Conservation (phyloP, 2,113 vertebrate species). For the Vulpes vulpes region DNA sequence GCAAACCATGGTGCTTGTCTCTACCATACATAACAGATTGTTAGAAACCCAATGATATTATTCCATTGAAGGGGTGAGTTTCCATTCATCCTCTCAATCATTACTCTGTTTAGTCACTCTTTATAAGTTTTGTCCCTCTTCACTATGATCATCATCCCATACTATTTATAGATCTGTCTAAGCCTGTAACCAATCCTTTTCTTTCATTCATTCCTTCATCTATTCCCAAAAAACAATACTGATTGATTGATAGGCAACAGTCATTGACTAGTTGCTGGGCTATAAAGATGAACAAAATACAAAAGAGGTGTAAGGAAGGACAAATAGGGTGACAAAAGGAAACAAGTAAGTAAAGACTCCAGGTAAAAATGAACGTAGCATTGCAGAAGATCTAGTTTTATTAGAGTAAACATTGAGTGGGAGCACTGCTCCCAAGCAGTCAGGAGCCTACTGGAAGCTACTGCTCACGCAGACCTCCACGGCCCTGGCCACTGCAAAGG, state of each 20-base stretch:
- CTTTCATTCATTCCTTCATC: background rate
- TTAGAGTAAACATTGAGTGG: background rate
- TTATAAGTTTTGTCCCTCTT: background rate
- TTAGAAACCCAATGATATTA: background rate
- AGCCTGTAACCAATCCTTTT: background rate
- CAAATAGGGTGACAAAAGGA: background rate
- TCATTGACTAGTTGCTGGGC: background rate
- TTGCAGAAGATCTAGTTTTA: conserved; percentile 15
- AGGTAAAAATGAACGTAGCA: background rate
- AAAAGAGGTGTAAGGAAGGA: background rate
- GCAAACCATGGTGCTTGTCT: background rate
- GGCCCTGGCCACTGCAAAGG: background rate
- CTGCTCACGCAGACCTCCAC: background rate
- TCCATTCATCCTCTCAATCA: background rate
- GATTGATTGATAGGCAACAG: conserved; percentile 1
- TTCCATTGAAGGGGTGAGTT: background rate
- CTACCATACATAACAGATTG: background rate
- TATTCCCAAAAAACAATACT: background rate
- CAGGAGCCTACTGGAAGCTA: background rate
- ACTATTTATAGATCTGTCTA: conserved; percentile 9
- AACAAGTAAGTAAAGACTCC: background rate
- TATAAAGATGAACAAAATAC: background rate
- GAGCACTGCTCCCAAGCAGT: background rate
- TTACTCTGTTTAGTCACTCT: background rate
- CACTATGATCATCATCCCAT: background rate